Conservation (phyloP, 2,888 invertebrate species). For the Harpagoxenus sublaevis region DNA sequence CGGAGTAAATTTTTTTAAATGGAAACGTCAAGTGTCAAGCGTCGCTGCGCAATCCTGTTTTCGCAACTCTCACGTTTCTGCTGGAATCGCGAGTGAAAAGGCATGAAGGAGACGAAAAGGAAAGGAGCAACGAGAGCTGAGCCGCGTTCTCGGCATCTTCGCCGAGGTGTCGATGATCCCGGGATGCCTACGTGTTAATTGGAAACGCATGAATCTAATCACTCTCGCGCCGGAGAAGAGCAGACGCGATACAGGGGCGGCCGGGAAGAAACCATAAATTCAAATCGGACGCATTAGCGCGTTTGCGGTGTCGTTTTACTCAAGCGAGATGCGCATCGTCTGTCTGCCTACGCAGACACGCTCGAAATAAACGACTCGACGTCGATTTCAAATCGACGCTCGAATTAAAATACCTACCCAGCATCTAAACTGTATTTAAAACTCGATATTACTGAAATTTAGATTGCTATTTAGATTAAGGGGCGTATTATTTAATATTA, state of each 20-base stretch:
- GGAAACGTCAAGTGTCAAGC: background rate
- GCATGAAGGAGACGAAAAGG: conserved; percentile 8
- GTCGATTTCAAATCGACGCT: conserved; percentile 10
- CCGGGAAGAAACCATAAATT: conserved; percentile 79
- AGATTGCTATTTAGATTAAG: background rate
- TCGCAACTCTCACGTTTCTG: conserved; percentile 24
- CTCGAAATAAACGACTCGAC: conserved; percentile 14
- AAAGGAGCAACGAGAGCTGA: background rate
- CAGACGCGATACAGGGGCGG: conserved; percentile 68
- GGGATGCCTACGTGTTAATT: conserved; percentile 78
- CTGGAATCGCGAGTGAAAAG: conserved; percentile 15
- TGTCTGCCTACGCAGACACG: conserved; percentile 11
- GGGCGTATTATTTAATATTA: background rate
- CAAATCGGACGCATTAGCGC: conserved; percentile 79
- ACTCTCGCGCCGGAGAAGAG: conserved; percentile 67
- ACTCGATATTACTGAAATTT: background rate
- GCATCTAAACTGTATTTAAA: background rate
- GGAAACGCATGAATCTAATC: conserved; percentile 81
- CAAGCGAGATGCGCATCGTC: conserved; percentile 1
- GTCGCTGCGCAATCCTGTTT: background rate
- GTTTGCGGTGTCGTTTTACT: conserved; percentile 50
- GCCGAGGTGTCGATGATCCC: conserved; percentile 29
- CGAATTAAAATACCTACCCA: background rate
- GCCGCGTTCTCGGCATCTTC: background rate
- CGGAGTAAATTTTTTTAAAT: background rate